phyloP scores from a whole-genome alignment of 2,888 invertebrate species.

The Rhodophaea formosa region DNA sequence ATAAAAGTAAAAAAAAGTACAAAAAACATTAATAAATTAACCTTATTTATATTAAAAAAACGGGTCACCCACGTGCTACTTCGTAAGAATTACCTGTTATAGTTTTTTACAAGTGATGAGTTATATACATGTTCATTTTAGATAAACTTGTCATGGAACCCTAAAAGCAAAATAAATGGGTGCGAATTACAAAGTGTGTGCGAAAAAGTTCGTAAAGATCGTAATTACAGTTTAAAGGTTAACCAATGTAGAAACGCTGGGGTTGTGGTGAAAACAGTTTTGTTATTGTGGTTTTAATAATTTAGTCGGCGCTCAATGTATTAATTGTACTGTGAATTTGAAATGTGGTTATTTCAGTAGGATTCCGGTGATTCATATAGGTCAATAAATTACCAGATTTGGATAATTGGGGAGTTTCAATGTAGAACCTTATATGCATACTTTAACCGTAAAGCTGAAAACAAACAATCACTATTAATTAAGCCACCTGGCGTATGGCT shows the following conservation, averaged over 20 bases:
- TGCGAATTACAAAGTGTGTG: conserved; percentile 53
- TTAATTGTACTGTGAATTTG: conserved; percentile 11
- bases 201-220: conserved; percentile 50
- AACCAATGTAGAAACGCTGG: conserved; percentile 23
- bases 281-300: conserved; percentile 20
- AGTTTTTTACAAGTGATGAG: too few species aligned
- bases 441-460: too few species aligned
- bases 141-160: too few species aligned
- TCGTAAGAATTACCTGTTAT: too few species aligned
- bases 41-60: too few species aligned
- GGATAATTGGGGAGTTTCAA: background rate
- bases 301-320: conserved; percentile 8
- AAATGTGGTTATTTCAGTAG: conserved; percentile 4
- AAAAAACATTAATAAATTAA: too few species aligned
- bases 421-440: background rate
- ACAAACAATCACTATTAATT: too few species aligned
- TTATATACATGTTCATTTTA: too few species aligned
- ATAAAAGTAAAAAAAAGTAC: too few species aligned
- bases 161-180: conserved; percentile 54
- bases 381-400: background rate
- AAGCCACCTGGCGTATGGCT: too few species aligned
- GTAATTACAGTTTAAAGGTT: conserved; percentile 51
- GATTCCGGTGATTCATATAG: background rate
- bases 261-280: conserved; percentile 28
- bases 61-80: too few species aligned